Evolutionary conservation across 2,797 vertebrate species (phyloP).

Genomic region (Gorsachius magnificus): DNA sequence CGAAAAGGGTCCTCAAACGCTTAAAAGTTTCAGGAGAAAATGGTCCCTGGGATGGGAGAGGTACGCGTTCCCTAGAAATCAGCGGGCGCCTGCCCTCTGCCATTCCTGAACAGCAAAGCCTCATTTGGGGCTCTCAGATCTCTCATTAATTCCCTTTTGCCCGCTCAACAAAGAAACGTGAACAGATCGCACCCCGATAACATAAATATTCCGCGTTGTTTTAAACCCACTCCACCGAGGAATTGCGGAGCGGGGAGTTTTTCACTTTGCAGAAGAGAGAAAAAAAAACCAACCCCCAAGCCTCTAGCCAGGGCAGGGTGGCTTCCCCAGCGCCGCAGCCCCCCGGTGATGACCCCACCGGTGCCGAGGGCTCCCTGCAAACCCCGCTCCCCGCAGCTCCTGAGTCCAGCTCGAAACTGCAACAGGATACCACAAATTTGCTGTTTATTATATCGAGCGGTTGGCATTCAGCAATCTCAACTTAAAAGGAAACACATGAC

Average conservation of each 20-base stretch:
- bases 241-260: background rate
- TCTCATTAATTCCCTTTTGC: background rate
- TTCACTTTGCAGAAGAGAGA: background rate
- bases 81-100: background rate
- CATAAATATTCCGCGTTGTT: background rate
- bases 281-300: background rate
- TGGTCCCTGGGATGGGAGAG: background rate
- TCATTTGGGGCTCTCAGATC: background rate
- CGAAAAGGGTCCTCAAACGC: background rate
- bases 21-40: slow-evolving; percentile 29
- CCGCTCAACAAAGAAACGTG: slow-evolving; percentile 13
- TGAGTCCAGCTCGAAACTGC: slow-evolving; percentile 3
- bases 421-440: slow-evolving; percentile 60
- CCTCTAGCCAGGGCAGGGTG: background rate
- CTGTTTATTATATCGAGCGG: slow-evolving; percentile 57
- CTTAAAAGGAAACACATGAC: slow-evolving; percentile 73
- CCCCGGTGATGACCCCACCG: background rate
- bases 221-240: background rate
- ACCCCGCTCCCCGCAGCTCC: background rate
- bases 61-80: background rate
- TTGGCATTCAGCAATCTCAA: slow-evolving; percentile 50
- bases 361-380: background rate
- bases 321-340: background rate
- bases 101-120: slow-evolving; percentile 27
- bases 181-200: background rate